These are phyloP conservation scores for Oedothorax gibbosus DNA, from an alignment of 1,140 invertebrate genomes.

Conservation along the genomic window DNA sequence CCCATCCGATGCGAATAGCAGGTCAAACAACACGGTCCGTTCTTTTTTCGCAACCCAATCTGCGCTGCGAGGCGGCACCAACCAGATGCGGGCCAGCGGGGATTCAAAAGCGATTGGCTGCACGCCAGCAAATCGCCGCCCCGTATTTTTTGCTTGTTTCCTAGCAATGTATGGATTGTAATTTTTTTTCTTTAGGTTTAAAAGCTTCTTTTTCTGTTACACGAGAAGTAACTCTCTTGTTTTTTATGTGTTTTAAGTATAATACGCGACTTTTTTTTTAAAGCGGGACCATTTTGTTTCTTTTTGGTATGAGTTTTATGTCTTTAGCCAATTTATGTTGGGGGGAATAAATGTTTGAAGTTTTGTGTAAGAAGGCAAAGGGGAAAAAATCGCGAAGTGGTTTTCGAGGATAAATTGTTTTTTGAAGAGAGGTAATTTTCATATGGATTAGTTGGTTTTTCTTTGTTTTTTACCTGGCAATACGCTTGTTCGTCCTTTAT, in stretches of 20 bases:
- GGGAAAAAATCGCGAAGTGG: too few species aligned
- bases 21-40: too few species aligned
- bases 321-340: conserved; percentile 52
- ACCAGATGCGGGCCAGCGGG: conserved; percentile 50
- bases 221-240: conserved; percentile 12
- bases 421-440: too few species aligned
- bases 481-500: too few species aligned
- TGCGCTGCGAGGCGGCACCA: conserved; percentile 56
- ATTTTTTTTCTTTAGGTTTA: conserved; percentile 19
- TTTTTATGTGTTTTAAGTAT: conserved; percentile 46
- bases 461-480: too few species aligned
- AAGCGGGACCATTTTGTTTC: background rate
- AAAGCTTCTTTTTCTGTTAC: conserved; percentile 23
- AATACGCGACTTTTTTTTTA: conserved; percentile 35
- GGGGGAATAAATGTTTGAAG: background rate
- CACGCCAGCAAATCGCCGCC: conserved; percentile 48
- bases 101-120: conserved; percentile 57
- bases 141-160: conserved; percentile 44
- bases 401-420: too few species aligned
- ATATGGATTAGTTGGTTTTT: too few species aligned
- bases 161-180: conserved; percentile 1
- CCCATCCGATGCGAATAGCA: too few species aligned
- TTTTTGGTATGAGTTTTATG: conserved; percentile 44
- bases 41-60: background rate
- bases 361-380: too few species aligned